Percentiles rank a stretch among this genome's conserved stretches.
phyloP scores from a whole-genome alignment of 2,888 invertebrate species.

The Drosophila kambysellisi region DNA sequence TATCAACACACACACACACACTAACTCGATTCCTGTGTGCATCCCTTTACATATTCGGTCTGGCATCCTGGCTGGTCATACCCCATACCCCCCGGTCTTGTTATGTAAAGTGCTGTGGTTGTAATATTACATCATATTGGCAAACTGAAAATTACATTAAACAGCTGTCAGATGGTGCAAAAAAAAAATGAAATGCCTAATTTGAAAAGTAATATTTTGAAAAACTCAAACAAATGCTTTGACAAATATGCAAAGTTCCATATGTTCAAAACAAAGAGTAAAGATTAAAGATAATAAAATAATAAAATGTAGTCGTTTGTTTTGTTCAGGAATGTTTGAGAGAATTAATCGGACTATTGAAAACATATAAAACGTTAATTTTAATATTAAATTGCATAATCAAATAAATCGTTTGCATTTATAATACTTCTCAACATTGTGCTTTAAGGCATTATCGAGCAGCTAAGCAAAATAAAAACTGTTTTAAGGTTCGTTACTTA shows the following conservation, averaged over 20 bases:
- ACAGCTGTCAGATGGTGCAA: constrained; percentile 6
- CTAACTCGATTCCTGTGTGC: constrained; percentile 33
- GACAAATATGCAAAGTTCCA: too few species aligned
- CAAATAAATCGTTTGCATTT: background rate
- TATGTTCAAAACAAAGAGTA: too few species aligned
- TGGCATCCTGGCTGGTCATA: constrained; percentile 4
- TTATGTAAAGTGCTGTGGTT: constrained; percentile 25
- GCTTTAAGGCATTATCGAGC: background rate
- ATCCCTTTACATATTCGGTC: constrained; percentile 14
- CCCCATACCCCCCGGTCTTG: background rate
- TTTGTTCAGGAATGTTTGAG: too few species aligned
- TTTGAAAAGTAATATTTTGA: too few species aligned
- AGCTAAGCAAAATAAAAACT: background rate
- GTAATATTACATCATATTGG: constrained; percentile 45
- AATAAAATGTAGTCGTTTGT: background rate
- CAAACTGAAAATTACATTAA: constrained; percentile 51
- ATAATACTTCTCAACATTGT: background rate
- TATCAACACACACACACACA: constrained; percentile 34
- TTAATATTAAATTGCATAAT: background rate
- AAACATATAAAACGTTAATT: background rate
- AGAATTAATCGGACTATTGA: background rate
- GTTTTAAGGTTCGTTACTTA: background rate
- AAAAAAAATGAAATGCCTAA: too few species aligned
- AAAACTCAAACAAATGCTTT: too few species aligned
- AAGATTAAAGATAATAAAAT: too few species aligned